A percentile compares a stretch with the other conserved stretches of the same genome.
These are phyloP conservation scores for Oligia fasciuncula DNA, from an alignment of 2,888 invertebrate genomes.

Conservation along the genomic window DNA sequence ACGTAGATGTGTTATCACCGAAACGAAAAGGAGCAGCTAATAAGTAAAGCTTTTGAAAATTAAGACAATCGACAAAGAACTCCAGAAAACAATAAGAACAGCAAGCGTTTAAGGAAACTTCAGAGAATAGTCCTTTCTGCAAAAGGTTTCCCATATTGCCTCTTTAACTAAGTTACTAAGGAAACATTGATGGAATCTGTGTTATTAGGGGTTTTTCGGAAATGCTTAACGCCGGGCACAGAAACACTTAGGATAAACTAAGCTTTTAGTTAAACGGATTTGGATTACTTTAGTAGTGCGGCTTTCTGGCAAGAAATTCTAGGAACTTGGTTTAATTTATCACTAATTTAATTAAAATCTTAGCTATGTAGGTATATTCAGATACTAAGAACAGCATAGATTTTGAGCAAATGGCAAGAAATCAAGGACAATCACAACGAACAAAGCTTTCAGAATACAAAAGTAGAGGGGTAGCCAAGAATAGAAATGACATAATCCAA, in stretches of 20 bases:
- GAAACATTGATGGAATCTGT: conserved; percentile 49
- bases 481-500: not conserved
- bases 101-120: conserved; percentile 24
- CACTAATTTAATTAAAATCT: not conserved
- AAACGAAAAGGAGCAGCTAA: not conserved
- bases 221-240: conserved; percentile 18
- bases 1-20: not conserved
- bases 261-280: conserved; percentile 18
- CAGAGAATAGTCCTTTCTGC: conserved; percentile 10
- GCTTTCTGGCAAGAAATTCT: not conserved
- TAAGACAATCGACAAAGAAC: conserved; percentile 10
- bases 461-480: not conserved
- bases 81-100: conserved; percentile 22
- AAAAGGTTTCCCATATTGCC: conserved; percentile 37
- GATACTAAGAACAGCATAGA: not conserved
- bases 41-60: not conserved
- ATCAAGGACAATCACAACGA: not conserved
- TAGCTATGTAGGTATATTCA: not conserved
- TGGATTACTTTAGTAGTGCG: not conserved
- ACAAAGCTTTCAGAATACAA: not conserved
- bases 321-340: not conserved
- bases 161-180: conserved; percentile 17
- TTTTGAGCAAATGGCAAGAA: not conserved
- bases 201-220: conserved; percentile 36
- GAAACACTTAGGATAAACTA: conserved; percentile 27